Percentiles rank a stretch among this genome's conserved stretches.
Evolutionary conservation across 2,888 invertebrate genomes (phyloP).

Genomic region (Carcina quercana): DNA sequence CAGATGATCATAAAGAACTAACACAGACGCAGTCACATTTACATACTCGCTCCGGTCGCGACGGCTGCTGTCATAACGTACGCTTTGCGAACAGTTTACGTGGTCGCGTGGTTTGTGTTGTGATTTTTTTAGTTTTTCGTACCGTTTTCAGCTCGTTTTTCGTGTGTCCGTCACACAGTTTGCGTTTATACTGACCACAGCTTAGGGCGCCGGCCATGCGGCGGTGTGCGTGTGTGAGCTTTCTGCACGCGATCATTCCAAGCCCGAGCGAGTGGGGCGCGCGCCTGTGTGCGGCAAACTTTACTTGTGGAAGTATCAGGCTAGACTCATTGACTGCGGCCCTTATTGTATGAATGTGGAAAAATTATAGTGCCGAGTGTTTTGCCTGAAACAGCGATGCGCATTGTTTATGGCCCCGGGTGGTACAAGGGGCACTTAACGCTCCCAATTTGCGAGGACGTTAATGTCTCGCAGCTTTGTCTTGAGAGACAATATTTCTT

Average conservation of each 20-base stretch:
- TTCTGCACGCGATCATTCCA: constrained; percentile 70
- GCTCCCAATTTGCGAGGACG: constrained; percentile 60
- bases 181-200: constrained; percentile 74
- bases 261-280: constrained; percentile 63
- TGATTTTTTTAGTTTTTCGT: constrained; percentile 56
- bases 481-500: constrained; percentile 54
- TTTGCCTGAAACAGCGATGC: constrained; percentile 63
- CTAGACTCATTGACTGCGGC: constrained; percentile 75
- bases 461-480: constrained; percentile 59
- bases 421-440: constrained; percentile 51
- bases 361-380: constrained; percentile 70
- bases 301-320: constrained; percentile 65
- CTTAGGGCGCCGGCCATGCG: constrained; percentile 69
- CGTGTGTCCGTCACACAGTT: constrained; percentile 74
- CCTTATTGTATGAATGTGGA: constrained; percentile 75
- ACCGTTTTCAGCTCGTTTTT: constrained; percentile 70
- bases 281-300: constrained; percentile 55
- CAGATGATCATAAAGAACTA: constrained; percentile 65
- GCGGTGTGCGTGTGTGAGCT: constrained; percentile 69
- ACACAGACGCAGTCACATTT: constrained; percentile 61
- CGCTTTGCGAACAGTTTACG: constrained; percentile 24
- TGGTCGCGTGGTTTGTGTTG: constrained; percentile 24
- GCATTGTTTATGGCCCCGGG: constrained; percentile 63
- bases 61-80: constrained; percentile 26
- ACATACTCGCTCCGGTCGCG: constrained; percentile 45